These are phyloP conservation scores for Macrotus californicus DNA, from an alignment of 2,113 vertebrate species.

Conservation along the genomic window DNA sequence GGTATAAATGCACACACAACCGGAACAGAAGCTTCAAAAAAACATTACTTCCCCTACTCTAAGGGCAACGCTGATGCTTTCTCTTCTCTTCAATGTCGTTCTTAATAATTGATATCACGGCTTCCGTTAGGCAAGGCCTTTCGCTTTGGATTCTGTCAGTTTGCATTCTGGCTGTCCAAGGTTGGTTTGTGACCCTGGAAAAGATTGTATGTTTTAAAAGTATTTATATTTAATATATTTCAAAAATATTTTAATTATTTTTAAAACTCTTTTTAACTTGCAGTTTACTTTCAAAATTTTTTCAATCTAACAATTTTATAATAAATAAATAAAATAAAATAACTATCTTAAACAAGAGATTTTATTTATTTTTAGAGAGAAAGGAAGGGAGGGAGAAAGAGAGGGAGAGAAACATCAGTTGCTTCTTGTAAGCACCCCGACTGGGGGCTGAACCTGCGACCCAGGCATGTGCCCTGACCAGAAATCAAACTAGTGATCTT, in stretches of 20 bases:
- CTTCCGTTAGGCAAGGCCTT: neutral
- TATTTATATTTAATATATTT: neutral
- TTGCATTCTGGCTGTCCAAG: neutral
- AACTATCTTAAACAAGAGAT: neutral
- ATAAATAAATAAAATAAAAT: conserved; percentile 37
- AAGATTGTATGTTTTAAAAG: neutral
- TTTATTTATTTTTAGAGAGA: too few relatives aligned
- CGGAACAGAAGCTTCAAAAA: neutral
- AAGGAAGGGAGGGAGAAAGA: too few relatives aligned
- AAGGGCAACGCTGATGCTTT: neutral
- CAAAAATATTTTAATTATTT: neutral
- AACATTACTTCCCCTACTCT: neutral
- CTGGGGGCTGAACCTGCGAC: too few relatives aligned
- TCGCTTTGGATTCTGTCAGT: neutral
- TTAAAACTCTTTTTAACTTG: conserved; percentile 13
- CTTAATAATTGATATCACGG: neutral
- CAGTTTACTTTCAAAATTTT: neutral
- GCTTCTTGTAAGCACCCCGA: too few relatives aligned
- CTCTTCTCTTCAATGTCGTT: neutral
- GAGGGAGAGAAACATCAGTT: too few relatives aligned
- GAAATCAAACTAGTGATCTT: too few relatives aligned
- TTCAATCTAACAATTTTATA: conserved; percentile 5
- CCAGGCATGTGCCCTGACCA: too few relatives aligned
- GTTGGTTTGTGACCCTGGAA: neutral
- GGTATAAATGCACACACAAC: neutral